These are phyloP conservation scores for Mallateleia sp. DNA, from an alignment of 2,888 invertebrate species.

Conservation along the genomic window DNA sequence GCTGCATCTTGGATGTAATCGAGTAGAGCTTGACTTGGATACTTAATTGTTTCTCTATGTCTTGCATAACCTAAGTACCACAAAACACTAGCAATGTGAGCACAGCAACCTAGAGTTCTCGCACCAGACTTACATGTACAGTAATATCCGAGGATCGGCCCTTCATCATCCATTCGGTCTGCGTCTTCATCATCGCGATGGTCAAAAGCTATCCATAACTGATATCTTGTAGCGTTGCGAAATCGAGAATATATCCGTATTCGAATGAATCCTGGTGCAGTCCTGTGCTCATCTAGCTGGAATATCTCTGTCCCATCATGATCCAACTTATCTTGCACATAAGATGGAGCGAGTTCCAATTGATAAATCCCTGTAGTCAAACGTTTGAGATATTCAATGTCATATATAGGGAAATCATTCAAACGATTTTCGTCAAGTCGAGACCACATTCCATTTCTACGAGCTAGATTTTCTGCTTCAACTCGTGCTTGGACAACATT, in stretches of 20 bases:
- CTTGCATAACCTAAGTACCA: too few species aligned
- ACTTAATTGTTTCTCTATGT: too few species aligned
- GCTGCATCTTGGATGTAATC: too few species aligned
- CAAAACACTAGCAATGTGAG: not conserved
- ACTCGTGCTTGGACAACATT: too few species aligned
- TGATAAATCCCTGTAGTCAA: constrained; percentile 58
- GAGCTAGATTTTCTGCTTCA: too few species aligned
- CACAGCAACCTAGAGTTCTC: constrained; percentile 17
- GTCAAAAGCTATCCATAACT: constrained; percentile 25
- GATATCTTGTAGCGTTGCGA: constrained; percentile 21
- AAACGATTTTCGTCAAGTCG: not conserved
- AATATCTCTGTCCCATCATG: constrained; percentile 55
- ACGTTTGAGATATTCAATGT: constrained; percentile 15
- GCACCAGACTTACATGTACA: constrained; percentile 34
- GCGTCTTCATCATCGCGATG: not conserved
- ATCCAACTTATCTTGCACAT: constrained; percentile 66
- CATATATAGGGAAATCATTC: constrained; percentile 1
- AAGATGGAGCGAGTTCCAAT: constrained; percentile 56
- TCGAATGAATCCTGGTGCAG: constrained; percentile 28
- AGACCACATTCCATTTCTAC: too few species aligned
- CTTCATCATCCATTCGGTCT: constrained; percentile 10
- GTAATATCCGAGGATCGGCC: constrained; percentile 11
- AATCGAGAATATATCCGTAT: constrained; percentile 43
- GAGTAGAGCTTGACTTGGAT: too few species aligned
- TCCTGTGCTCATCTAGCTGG: constrained; percentile 36